Conservation (phyloP, 64 coral and sea anemone genomes). For the Acropora tenuis region DNA sequence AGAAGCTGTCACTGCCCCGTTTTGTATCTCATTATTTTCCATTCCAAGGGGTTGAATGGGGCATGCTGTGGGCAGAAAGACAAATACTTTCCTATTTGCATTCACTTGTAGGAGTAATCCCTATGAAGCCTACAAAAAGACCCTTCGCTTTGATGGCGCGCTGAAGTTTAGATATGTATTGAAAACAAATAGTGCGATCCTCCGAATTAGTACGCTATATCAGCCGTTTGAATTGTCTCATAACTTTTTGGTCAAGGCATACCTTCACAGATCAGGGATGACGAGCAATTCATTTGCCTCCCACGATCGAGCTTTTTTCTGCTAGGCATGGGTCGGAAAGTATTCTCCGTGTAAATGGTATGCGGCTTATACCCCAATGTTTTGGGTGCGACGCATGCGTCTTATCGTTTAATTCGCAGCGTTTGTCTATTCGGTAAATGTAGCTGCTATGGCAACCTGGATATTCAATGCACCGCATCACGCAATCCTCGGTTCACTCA, state of each 20-base stretch:
- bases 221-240: not conserved
- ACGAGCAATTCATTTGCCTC: not conserved
- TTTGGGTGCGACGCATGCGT: not conserved
- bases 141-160: too few species aligned
- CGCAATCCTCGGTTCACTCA: not conserved
- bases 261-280: not conserved
- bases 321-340: not conserved
- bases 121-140: not conserved
- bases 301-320: conserved; percentile 1
- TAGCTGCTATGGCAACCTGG: conserved; percentile 18
- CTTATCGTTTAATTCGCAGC: conserved; percentile 25
- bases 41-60: not conserved
- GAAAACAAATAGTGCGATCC: not conserved
- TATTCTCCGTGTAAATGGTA: conserved; percentile 27
- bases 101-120: not conserved
- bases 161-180: not conserved
- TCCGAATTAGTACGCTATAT: too few species aligned
- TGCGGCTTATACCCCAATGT: not conserved
- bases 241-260: not conserved
- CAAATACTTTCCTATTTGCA: not conserved
- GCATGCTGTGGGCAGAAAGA: not conserved
- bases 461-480: not conserved
- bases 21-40: not conserved
- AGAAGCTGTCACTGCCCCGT: not conserved
- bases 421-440: not conserved